Evolutionary conservation across 2,888 invertebrate species (phyloP).

Genomic region (Thereva nobilitata): DNA sequence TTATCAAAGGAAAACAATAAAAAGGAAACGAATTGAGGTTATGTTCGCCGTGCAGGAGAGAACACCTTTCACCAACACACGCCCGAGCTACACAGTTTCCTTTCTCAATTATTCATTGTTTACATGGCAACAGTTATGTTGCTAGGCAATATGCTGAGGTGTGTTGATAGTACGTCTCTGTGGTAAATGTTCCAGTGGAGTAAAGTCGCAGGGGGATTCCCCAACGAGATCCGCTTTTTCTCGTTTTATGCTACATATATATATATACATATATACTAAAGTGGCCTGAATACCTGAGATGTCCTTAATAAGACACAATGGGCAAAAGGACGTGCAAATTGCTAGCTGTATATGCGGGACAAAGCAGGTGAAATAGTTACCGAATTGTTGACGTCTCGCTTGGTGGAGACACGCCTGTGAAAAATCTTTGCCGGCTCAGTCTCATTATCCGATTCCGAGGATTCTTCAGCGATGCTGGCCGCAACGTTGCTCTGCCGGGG

Average conservation of each 20-base stretch:
- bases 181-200: neutral
- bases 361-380: constrained; percentile 59
- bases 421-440: constrained; percentile 76
- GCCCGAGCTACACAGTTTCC: neutral
- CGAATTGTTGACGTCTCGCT: constrained; percentile 79
- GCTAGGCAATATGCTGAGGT: constrained; percentile 34
- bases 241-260: too few species aligned
- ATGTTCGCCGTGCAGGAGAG: neutral
- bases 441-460: constrained; percentile 83
- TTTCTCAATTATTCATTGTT: constrained; percentile 34
- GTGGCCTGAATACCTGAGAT: too few species aligned
- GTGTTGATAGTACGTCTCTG: neutral
- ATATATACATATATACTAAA: too few species aligned
- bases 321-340: neutral
- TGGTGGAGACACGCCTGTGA: constrained; percentile 79
- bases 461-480: constrained; percentile 61
- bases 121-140: constrained; percentile 41
- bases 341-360: neutral
- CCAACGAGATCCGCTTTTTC: neutral
- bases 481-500: constrained; percentile 17
- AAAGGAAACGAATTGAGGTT: constrained; percentile 14
- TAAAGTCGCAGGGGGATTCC: constrained; percentile 3
- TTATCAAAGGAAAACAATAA: neutral
- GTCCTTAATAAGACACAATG: too few species aligned
- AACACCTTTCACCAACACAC: neutral